Percentiles rank a stretch among this genome's conserved stretches.
These are phyloP conservation scores for Sceloporus tristichus DNA, from an alignment of 2,113 vertebrate species.

Conservation along the genomic window DNA sequence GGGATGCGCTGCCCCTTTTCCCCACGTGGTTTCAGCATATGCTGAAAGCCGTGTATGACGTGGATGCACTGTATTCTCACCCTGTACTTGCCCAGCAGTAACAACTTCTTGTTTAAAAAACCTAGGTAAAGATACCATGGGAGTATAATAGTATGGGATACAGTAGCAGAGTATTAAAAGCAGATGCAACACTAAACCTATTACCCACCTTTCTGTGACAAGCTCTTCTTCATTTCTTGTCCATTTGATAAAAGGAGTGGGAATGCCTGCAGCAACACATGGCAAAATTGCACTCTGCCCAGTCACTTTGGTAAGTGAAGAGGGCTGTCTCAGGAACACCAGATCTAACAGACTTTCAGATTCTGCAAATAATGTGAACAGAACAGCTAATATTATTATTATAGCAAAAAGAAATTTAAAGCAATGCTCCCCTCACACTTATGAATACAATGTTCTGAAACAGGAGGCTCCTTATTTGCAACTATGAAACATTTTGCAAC, in stretches of 20 bases:
- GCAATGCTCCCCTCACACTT: background rate
- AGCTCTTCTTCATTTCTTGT: conserved; percentile 81
- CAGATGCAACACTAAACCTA: conserved; percentile 24
- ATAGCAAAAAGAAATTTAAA: background rate
- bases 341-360: conserved; percentile 75
- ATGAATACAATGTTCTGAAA: background rate
- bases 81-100: background rate
- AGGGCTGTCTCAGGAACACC: conserved; percentile 84
- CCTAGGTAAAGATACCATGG: background rate
- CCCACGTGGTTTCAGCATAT: no score
- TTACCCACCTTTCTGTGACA: conserved; percentile 83
- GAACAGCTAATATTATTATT: conserved; percentile 19
- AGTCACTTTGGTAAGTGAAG: conserved; percentile 74
- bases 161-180: background rate
- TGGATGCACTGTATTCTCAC: no score
- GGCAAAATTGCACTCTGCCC: conserved; percentile 85
- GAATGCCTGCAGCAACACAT: conserved; percentile 83
- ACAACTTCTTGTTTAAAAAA: background rate
- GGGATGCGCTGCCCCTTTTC: no score
- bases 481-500: background rate
- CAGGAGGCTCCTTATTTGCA: background rate
- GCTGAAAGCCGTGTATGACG: no score
- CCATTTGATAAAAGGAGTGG: conserved; percentile 84
- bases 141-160: background rate
- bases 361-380: conserved; percentile 76